A percentile compares a stretch with the other conserved stretches of the same genome.
These are phyloP conservation scores for Acanthis flammea DNA, from an alignment of 2,797 vertebrate genomes.

Conservation along the genomic window DNA sequence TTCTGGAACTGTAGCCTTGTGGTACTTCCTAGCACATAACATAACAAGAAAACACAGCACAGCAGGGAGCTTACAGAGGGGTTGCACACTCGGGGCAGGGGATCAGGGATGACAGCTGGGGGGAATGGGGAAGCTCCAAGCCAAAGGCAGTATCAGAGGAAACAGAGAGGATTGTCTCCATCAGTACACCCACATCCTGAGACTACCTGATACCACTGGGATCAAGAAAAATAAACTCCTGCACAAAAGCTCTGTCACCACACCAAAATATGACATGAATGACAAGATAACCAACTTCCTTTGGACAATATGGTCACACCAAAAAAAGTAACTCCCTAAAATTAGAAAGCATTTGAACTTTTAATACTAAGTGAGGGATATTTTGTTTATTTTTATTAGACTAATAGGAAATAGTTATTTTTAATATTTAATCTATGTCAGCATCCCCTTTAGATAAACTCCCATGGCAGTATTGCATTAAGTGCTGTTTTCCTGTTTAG, in stretches of 20 bases:
- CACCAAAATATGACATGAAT: neutral
- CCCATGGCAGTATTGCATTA: constrained; percentile 21
- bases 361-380: neutral
- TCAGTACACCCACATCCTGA: neutral
- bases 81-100: fast-evolving
- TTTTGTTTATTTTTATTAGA: constrained; percentile 2
- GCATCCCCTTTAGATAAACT: constrained; percentile 50
- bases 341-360: constrained; percentile 9
- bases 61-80: neutral
- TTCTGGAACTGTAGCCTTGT: neutral
- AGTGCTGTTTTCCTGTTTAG: constrained; percentile 67
- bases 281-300: neutral
- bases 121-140: neutral
- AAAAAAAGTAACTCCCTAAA: constrained; percentile 10
- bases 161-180: neutral
- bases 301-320: neutral
- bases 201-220: neutral
- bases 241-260: neutral
- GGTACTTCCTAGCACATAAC: neutral
- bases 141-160: neutral
- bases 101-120: neutral
- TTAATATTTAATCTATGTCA: constrained; percentile 35
- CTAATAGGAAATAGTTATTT: constrained; percentile 45
- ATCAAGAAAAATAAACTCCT: neutral
- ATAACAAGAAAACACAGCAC: neutral